These are phyloP conservation scores for Aurelia coerulea DNA, from an alignment of 30 jellyfish, hydroid and myxozoan genomes.

Conservation along the genomic window DNA sequence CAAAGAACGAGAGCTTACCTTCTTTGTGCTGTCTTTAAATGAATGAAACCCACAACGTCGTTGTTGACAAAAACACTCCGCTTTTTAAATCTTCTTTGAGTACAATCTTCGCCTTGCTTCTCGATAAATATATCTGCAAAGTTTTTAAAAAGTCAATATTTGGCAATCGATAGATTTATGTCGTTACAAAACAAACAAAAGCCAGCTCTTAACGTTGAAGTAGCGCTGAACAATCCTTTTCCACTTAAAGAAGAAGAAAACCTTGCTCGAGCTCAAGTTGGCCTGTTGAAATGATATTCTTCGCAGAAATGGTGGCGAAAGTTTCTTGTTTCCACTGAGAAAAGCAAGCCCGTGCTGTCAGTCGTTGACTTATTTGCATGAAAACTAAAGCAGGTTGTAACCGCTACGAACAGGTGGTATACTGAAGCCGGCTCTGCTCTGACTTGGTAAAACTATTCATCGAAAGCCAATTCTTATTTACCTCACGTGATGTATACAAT, in stretches of 20 bases:
- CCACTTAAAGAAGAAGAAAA: background rate
- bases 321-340: constrained; percentile 2
- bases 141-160: background rate
- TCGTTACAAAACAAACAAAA: constrained; percentile 4
- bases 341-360: background rate
- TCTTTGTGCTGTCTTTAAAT: too few species aligned
- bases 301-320: background rate
- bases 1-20: too few species aligned
- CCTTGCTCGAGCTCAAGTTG: background rate
- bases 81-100: too few species aligned
- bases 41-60: too few species aligned
- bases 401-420: constrained; percentile 56
- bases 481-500: constrained; percentile 23
- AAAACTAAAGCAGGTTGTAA: constrained; percentile 42
- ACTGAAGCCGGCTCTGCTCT: constrained; percentile 21
- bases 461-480: background rate
- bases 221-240: background rate
- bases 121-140: background rate
- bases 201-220: background rate
- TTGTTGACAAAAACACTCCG: too few species aligned
- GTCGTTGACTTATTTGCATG: constrained; percentile 22
- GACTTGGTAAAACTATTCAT: constrained; percentile 52
- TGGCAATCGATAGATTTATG: background rate
- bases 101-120: too few species aligned
- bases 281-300: background rate